Percentiles rank a stretch among this genome's conserved stretches.
phyloP scores from a whole-genome alignment of 2,888 invertebrate genomes.

The Nomada lathburiana region DNA sequence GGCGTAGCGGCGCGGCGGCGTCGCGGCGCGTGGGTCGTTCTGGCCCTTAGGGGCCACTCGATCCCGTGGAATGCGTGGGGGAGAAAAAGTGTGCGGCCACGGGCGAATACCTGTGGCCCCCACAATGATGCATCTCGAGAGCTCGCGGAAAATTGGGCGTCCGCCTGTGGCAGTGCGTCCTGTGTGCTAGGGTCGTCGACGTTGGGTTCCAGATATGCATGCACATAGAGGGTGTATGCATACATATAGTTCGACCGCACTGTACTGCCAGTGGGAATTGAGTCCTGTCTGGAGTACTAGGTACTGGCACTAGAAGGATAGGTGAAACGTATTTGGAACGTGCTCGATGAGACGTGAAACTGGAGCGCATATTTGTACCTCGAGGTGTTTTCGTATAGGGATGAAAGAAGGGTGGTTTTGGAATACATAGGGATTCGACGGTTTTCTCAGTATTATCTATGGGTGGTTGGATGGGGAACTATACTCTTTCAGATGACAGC shows the following conservation, averaged over 20 bases:
- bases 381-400: neutral
- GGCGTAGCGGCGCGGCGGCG: slow-evolving; percentile 78
- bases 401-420: neutral
- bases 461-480: no score
- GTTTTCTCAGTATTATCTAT: neutral
- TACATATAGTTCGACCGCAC: slow-evolving; percentile 2
- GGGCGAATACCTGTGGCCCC: slow-evolving; percentile 42
- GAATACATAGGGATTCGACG: neutral
- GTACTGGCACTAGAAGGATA: neutral
- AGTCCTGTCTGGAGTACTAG: slow-evolving; percentile 8
- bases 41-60: slow-evolving; percentile 51
- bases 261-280: slow-evolving; percentile 4
- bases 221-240: slow-evolving; percentile 25
- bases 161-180: neutral
- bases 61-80: slow-evolving; percentile 57
- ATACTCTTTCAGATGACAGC: no score
- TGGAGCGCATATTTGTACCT: neutral
- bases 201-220: neutral
- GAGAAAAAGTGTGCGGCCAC: slow-evolving; percentile 53
- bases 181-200: neutral
- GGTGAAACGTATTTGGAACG: neutral
- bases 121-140: slow-evolving; percentile 15
- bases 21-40: slow-evolving; percentile 68
- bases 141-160: slow-evolving; percentile 32
- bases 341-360: neutral